Base-by-base conservation (phyloP, 1,140 invertebrate species). In the Aradophagus sp. region DNA sequence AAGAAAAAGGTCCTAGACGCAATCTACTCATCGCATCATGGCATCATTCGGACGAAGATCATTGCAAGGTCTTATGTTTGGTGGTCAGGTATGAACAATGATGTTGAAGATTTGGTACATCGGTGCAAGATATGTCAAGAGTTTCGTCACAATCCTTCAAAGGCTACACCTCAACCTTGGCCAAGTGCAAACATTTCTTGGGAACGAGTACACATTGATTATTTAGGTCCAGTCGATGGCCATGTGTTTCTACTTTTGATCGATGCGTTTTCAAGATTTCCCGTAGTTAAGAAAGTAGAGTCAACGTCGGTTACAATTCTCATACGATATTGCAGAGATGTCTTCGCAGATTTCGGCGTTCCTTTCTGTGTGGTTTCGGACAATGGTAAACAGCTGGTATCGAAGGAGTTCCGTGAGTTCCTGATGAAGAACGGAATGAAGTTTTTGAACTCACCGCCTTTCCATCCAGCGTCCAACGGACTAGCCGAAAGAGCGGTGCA, bases 61-160 rank as follows among this genome's bases (percentile, higher is more conserved):
- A 27, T 82, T 5, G 81, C 86, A 2, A 48, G 86, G 1, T 73
- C 50, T 4, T 81, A 84, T 59, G 66, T 85, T 1, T 88, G 79
- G 77, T 88, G 86, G 86, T 79, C 80, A 17, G 71, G 76, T 4
- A 75, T 88, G 1, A 82, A 87, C 62, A 55, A 48, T 1, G 81
- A 86, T 6, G 80, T 87, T 6, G 34, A 29, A 80, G 86, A 65
- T n/a, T 26, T 0, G n/a, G 58, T 58, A 10, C 14, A 7, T 14
- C 11, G 16, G 7, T 42, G 42, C 10, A 1, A 14, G 8, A 41
- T 8, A 1, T 59, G 42, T 14, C 44, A 59, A n/a, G 27, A 39
- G 23, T 14, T 15, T 16, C 27, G 39, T 0, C 11, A 13, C 0
- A 39, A 39, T 26, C 45, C 45, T 10, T 31, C 38, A 15, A n/a